Evolutionary conservation across 1,140 invertebrate genomes (phyloP).

Genomic region (Tetragonula clypearis): DNA sequence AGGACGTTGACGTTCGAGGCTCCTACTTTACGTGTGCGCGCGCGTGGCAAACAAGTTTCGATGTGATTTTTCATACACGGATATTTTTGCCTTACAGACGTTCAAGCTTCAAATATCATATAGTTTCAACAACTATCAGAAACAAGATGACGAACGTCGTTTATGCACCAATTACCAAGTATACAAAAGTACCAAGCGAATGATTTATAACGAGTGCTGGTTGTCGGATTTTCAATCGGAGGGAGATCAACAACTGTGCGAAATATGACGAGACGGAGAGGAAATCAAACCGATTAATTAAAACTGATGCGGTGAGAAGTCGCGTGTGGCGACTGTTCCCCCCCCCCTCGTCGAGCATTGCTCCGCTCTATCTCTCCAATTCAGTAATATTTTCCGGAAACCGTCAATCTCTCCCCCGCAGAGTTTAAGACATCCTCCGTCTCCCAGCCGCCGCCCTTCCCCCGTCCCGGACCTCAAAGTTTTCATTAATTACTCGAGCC

Average conservation of each 20-base stretch:
- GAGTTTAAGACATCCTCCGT: background rate
- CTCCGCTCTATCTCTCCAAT: background rate
- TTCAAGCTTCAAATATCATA: too few relatives aligned
- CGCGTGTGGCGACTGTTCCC: background rate
- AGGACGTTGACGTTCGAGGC: background rate
- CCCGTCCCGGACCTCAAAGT: background rate
- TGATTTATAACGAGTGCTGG: too few relatives aligned
- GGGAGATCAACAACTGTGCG: too few relatives aligned
- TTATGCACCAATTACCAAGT: too few relatives aligned
- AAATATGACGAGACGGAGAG: background rate
- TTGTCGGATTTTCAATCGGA: background rate
- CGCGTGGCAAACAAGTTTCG: too few relatives aligned
- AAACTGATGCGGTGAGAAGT: background rate
- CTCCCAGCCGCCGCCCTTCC: too few relatives aligned
- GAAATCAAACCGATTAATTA: background rate
- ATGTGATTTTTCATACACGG: too few relatives aligned
- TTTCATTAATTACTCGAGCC: slow-evolving; percentile 64
- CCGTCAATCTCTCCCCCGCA: slow-evolving; percentile 5
- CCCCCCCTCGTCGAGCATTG: background rate
- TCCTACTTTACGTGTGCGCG: too few relatives aligned
- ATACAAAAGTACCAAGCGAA: too few relatives aligned
- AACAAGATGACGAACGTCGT: too few relatives aligned
- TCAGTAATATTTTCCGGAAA: slow-evolving; percentile 25
- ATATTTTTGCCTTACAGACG: too few relatives aligned
- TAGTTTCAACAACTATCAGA: too few relatives aligned